Evolutionary conservation across 2,113 vertebrate genomes (phyloP).

Genomic region (Sylvia atricapilla): DNA sequence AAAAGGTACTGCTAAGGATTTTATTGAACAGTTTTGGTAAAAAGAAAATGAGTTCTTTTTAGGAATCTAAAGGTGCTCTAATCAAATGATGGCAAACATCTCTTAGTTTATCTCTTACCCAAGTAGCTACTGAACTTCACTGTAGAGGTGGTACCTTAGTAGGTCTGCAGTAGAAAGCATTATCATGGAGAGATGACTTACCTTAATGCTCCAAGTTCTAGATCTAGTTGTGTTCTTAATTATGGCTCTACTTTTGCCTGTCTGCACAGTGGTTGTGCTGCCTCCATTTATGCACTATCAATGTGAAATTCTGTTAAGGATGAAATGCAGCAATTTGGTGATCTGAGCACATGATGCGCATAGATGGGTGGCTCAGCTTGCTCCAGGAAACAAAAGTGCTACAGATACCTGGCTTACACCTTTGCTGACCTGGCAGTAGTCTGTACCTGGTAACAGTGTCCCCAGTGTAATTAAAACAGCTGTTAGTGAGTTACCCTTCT

Average conservation of each 20-base stretch:
- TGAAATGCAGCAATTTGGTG: background rate
- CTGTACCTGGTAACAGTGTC: background rate
- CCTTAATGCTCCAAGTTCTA: background rate
- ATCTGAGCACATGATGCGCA: fast-evolving
- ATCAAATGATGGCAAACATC: background rate
- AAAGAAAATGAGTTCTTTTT: background rate
- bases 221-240: background rate
- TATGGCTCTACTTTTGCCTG: background rate
- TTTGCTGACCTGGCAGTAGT: background rate
- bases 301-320: background rate
- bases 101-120: background rate
- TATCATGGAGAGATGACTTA: background rate
- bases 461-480: fast-evolving
- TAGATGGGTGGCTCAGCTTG: background rate
- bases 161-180: background rate
- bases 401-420: fast-evolving
- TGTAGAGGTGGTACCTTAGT: background rate
- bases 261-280: background rate
- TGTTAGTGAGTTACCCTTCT: background rate
- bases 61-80: background rate
- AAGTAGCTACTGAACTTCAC: background rate
- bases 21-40: background rate
- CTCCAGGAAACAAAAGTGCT: background rate
- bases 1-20: conserved; percentile 84
- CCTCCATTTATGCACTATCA: background rate